Evolutionary conservation across 2,797 vertebrate genomes (phyloP).

Genomic region (Poliocrania exsul): DNA sequence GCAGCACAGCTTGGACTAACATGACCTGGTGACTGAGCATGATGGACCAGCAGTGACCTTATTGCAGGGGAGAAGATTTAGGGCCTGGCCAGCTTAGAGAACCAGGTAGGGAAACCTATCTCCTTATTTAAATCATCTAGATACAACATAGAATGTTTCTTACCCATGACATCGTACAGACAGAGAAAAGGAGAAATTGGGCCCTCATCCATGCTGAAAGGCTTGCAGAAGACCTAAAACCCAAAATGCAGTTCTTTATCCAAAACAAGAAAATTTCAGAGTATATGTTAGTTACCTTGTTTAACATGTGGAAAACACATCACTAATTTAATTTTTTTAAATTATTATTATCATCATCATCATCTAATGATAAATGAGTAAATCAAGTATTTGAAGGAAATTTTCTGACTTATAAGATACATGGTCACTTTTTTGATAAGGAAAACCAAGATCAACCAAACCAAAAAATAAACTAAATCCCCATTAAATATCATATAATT

Average conservation of each 20-base stretch:
- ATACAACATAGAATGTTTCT: not conserved
- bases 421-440: accelerated
- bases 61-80: not conserved
- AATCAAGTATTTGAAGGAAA: not conserved
- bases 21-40: not conserved
- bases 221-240: not conserved
- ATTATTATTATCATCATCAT: too few species aligned
- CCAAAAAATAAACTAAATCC: accelerated
- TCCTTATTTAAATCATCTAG: not conserved
- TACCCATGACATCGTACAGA: not conserved
- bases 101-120: not conserved
- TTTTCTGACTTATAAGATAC: not conserved
- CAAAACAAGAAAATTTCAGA: not conserved
- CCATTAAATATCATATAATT: not conserved
- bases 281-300: not conserved
- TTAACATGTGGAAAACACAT: not conserved
- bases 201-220: not conserved
- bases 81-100: not conserved
- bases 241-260: not conserved
- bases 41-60: not conserved
- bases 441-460: not conserved
- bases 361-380: not conserved
- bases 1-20: not conserved
- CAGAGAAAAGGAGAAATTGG: not conserved
- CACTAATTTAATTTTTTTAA: not conserved